Base-by-base conservation (phyloP, 2,797 vertebrate species). In the Epinephelus awoara region DNA sequence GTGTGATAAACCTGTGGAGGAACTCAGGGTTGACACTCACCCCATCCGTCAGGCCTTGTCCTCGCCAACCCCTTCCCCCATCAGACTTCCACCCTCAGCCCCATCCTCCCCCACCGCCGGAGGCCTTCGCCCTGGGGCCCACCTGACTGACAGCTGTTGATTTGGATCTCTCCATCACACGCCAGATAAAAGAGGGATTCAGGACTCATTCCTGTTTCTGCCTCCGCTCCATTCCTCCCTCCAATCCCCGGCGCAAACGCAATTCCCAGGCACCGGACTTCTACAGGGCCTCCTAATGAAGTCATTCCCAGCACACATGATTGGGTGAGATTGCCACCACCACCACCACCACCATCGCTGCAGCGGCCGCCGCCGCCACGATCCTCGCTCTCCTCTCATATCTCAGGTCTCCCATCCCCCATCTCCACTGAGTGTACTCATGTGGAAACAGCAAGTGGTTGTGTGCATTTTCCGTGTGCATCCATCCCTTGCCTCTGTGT, bases 131-230 rank as follows among this genome's bases (percentile, higher is more conserved):
- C 91, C 85, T 58, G 59, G 72, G 84, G 88, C 85, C 90, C 85
- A 79, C 56, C 91, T 93, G 90, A 93, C 88, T 92, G 92, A 90
- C 87, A 92, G 90, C 91, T 94, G 93, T 92, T 92, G 90, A 94
- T 93, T 91, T 90, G 88, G 90, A 92, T 92, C 90, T 91, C 88
- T 89, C 88, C 88, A 91, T 93, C 92, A 91, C 80, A 57, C 58
- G 74, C 67, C 83, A 86, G 91, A 93, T 93, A 91, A 93, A 92
- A 89, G 79, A 79, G 72, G 85, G 89, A 90, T 93, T 90, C 88
- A 73, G 88, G 81, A 77, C 90, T 93, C 90, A 87, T 90, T 89
- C 88, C 80, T 75, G 72, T 55, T 44, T 52, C 80, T 69, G 75
- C 76, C 77, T 51, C 54, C 1, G 50, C 80, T 80, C 68, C 77